Base-by-base conservation (phyloP, 2,888 invertebrate genomes). In the Tineola bisselliella region DNA sequence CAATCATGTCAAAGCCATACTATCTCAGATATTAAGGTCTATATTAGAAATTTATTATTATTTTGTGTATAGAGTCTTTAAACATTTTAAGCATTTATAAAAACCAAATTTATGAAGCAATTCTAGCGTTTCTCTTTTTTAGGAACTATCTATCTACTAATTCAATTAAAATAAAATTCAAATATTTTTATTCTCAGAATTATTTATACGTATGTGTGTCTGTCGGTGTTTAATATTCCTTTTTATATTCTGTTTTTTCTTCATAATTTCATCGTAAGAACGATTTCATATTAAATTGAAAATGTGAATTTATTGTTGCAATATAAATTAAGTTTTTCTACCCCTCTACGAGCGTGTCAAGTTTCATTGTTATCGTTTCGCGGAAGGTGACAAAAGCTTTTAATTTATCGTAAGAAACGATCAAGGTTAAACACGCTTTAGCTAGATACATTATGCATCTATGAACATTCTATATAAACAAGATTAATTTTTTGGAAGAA, bases 381-480 rank as follows among this genome's bases (percentile, higher is more conserved):
- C 59, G 59, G 59, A 59, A 59, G 59, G 33, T 59, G 59, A 59
- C 43, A 59, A 48, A 48, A 59, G 43, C 19, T 59, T 43, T 17
- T 33, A 43, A 19, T n/a, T 15, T 48, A 48, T 17, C 15, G 17
- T 15, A 17, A 59, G 19, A n/a, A 59, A 59, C 59, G 19, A 13
- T 18, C 59, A 44, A 59, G 43, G 59, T 19, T n/a, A 19, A 44
- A 17, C 19, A 12, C 15, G 13, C 8, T 25, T 10, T 48, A 15
- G 48, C 15, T 48, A 3, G 6, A 2, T 38, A 38, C n/a, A 3
- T 38, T 6, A 38, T 38, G 38, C 38, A 10, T 38, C 3, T 38
- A 38, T 38, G 10, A 12, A 38, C 10, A 38, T 6, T n/a, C n/a
- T n/a, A n/a, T n/a, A n/a, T n/a, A n/a, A n/a, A n/a, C n/a, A n/a